Evolutionary conservation across 2,113 vertebrate species (phyloP), one percentile per base, ranked within the genome.

Genomic region (Cyanoramphus novaezelandiae): DNA sequence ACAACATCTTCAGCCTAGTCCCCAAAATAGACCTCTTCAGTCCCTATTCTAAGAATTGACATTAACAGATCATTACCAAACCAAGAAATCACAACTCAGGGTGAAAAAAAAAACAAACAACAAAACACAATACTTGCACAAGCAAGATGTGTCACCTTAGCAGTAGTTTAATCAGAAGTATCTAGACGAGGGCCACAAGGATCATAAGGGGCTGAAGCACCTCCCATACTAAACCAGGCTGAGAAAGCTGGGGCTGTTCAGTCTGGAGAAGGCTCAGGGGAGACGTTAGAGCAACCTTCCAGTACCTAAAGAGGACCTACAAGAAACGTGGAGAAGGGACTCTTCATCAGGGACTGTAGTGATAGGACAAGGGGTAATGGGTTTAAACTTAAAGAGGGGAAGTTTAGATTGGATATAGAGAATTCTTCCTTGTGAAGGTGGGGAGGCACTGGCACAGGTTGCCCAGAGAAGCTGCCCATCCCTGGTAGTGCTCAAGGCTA

Each of bases 101-200:
- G 25, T 3, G 49, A 8, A 9, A 52, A 60, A 47, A 47, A 47
- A 47, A 23, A 46, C 15, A 43, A 43, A 43, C 39, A 43, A 17
- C 14, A 4, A 35, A 35, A 27, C 1, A 9, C 35, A 52, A 11
- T 2, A 37, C 25, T 3, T 9, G n/a, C 68, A 19, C 10, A 8
- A 46, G 39, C 49, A 5, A 1, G 4, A 11, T 3, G 8, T 2
- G 2, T 5, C 59, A 27, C 1, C 23, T 35, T 5, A 35, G 11
- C 8, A 18, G n/a, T 2, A 12, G 41, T 11, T 33, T 17, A 81
- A 74, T 13, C 5, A 16, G 33, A 59, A 13, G 20, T 59, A 59
- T 24, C 33, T 6, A 35, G 33, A 59, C 20, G 20, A 59, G 33
- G 21, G 57, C 33, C 50, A n/a, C 20, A 57, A 23, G 33, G 31